phyloP scores from a whole-genome alignment of 2,113 vertebrate genomes.

The Phalacrocorax carbo region DNA sequence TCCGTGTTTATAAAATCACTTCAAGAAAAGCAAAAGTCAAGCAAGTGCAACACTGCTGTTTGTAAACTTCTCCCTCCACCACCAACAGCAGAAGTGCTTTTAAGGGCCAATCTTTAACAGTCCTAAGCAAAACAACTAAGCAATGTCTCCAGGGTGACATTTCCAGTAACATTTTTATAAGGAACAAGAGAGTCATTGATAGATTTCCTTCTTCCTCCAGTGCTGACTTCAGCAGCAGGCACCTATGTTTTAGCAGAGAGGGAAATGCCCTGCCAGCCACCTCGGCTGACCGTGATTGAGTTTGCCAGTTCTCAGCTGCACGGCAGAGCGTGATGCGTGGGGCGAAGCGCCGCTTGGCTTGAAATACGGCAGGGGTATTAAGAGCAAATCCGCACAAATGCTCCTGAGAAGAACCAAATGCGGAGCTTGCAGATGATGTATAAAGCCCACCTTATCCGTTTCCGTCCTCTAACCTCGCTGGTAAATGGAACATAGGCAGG shows the following conservation, averaged over 20 bases:
- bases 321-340: not conserved
- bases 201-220: conserved; percentile 24
- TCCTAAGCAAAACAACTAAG: conserved; percentile 8
- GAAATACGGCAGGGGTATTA: not conserved
- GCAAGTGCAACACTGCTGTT: not conserved
- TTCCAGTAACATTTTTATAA: not conserved
- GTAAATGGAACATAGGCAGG: not conserved
- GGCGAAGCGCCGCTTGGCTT: conserved; percentile 16
- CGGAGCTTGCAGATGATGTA: not conserved
- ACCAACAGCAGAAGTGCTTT: not conserved
- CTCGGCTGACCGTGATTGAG: not conserved
- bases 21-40: not conserved
- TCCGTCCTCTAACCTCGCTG: not conserved
- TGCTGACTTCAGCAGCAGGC: conserved; percentile 34
- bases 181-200: conserved; percentile 32
- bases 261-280: not conserved
- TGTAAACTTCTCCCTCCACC: conserved; percentile 14
- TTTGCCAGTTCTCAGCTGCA: conserved; percentile 42
- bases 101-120: not conserved
- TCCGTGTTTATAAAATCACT: not conserved
- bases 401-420: not conserved
- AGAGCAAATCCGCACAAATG: not conserved
- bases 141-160: not conserved
- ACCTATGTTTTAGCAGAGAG: not conserved
- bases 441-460: not conserved